A percentile compares a stretch with the other conserved stretches of the same genome.
Evolutionary conservation across 2,113 vertebrate species (phyloP).

Genomic region (Lagopus muta): DNA sequence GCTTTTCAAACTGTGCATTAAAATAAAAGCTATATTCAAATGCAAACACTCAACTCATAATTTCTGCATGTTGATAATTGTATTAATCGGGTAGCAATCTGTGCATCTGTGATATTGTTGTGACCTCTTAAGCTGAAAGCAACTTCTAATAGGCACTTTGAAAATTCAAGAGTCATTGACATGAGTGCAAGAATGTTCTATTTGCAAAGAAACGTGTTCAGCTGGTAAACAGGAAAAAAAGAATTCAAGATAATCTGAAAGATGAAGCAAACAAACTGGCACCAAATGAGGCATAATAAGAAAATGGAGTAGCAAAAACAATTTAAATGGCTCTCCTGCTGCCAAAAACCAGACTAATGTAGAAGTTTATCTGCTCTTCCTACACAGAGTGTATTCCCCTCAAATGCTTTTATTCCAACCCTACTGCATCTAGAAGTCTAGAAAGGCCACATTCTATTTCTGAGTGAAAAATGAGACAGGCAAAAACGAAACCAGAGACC

Average conservation of each 20-base stretch:
- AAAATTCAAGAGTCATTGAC: slow-evolving; percentile 57
- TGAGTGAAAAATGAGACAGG: background rate
- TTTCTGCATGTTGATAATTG: slow-evolving; percentile 61
- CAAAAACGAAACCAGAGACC: background rate
- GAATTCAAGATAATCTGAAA: background rate
- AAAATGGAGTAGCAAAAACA: slow-evolving; percentile 21
- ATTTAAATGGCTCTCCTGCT: background rate
- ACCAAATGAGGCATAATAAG: background rate
- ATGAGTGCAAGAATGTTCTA: slow-evolving; percentile 38
- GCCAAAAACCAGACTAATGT: background rate
- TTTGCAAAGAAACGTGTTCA: slow-evolving; percentile 43
- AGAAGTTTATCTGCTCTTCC: background rate
- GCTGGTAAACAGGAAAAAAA: slow-evolving; percentile 33
- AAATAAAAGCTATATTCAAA: slow-evolving; percentile 64
- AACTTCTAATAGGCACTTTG: slow-evolving; percentile 51
- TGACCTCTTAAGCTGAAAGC: slow-evolving; percentile 61
- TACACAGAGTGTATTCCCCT: background rate
- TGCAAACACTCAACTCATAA: slow-evolving; percentile 55
- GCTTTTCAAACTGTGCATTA: slow-evolving; percentile 63
- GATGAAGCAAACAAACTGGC: slow-evolving; percentile 3
- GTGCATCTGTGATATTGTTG: slow-evolving; percentile 43
- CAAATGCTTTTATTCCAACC: background rate
- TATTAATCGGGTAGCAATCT: slow-evolving; percentile 62
- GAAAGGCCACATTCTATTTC: background rate
- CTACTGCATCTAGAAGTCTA: background rate